Evolutionary conservation across 2,888 invertebrate genomes (phyloP).

Genomic region (Bimastos eiseni): DNA sequence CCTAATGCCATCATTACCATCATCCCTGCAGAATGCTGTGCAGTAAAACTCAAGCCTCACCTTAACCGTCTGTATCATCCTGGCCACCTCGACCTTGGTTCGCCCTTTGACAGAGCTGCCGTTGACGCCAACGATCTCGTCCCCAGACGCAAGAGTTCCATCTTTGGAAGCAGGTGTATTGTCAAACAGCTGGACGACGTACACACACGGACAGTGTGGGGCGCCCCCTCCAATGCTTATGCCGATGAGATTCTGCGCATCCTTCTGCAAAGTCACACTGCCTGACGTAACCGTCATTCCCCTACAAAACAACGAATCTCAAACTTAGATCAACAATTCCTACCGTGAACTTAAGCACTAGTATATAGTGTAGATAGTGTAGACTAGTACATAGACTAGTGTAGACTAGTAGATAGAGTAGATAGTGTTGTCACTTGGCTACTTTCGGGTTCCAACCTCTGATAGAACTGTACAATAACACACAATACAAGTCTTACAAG

Average conservation of each 20-base stretch:
- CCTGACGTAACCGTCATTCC: conserved; percentile 97
- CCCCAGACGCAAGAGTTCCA: conserved; percentile 91
- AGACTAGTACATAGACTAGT: too few species aligned
- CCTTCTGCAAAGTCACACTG: conserved; percentile 84
- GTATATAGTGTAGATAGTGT: too few species aligned
- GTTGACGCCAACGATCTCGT: conserved; percentile 92
- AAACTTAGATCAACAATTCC: neutral
- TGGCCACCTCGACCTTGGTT: conserved; percentile 96
- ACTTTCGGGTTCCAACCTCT: too few species aligned
- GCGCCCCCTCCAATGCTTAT: conserved; percentile 89
- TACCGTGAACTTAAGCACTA: too few species aligned
- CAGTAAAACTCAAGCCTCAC: conserved; percentile 61
- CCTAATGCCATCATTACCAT: neutral
- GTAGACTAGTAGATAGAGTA: too few species aligned
- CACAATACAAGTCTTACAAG: too few species aligned
- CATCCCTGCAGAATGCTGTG: neutral
- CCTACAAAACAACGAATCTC: conserved; percentile 69
- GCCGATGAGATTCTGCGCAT: conserved; percentile 87
- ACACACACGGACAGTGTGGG: conserved; percentile 91
- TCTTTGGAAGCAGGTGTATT: conserved; percentile 92
- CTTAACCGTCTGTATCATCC: conserved; percentile 92
- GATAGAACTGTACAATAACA: too few species aligned
- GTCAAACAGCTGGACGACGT: conserved; percentile 91
- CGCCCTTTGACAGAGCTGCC: conserved; percentile 86
- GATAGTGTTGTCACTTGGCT: too few species aligned